A percentile compares a stretch with the other conserved stretches of the same genome.
phyloP scores from a whole-genome alignment of 2,113 vertebrate species.

The Platysteira castanea region DNA sequence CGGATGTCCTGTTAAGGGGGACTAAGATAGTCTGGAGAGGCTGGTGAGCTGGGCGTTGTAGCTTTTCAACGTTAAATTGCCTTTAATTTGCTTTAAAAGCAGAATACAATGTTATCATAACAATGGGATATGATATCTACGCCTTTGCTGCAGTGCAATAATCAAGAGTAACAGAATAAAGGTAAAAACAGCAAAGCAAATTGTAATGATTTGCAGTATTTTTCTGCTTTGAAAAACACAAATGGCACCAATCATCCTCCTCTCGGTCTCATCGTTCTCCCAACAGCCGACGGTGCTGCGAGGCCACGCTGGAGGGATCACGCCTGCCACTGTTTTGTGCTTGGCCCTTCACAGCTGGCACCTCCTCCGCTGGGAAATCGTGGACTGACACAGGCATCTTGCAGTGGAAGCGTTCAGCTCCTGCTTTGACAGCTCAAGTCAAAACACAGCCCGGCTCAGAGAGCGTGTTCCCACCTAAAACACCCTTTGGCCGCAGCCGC shows the following conservation, averaged over 20 bases:
- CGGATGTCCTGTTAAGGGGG: not conserved
- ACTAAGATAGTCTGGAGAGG: not conserved
- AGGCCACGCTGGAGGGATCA: not conserved
- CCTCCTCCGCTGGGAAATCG: not conserved
- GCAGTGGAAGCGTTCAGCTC: not conserved
- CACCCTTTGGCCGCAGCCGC: not conserved
- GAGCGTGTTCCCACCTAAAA: not conserved
- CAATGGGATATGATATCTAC: not conserved
- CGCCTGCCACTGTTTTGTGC: not conserved
- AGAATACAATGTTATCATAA: accelerated
- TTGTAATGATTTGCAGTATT: not conserved
- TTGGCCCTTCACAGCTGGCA: accelerated
- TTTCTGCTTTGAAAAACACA: not conserved
- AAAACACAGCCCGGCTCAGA: not conserved
- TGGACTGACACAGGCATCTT: accelerated
- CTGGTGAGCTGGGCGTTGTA: not conserved
- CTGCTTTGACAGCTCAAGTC: not conserved
- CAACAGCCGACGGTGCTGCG: not conserved
- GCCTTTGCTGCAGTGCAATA: not conserved
- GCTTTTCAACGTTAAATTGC: not conserved
- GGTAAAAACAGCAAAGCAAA: not conserved
- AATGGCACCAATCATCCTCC: not conserved
- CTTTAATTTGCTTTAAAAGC: not conserved
- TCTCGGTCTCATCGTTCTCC: not conserved
- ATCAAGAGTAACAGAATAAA: not conserved